phyloP scores from a whole-genome alignment of 2,888 invertebrate genomes.

The Melitaea athalia region DNA sequence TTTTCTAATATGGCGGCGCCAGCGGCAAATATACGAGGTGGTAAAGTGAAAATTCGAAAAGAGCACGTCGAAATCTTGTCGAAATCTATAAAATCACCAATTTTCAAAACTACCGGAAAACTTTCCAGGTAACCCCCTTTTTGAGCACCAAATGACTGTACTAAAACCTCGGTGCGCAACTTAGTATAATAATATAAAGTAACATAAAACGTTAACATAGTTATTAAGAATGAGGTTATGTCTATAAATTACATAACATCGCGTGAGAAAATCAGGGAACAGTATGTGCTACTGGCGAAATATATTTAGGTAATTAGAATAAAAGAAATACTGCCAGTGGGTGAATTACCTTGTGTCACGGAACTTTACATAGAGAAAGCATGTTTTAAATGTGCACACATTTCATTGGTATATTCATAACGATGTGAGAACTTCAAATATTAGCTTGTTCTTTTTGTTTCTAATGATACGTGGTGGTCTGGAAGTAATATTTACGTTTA shows the following conservation, averaged over 20 bases:
- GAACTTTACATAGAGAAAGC: constrained; percentile 21
- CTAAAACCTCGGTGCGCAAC: too few relatives aligned
- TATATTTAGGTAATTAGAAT: constrained; percentile 23
- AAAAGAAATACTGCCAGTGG: constrained; percentile 22
- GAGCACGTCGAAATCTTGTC: too few relatives aligned
- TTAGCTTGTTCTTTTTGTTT: constrained; percentile 2
- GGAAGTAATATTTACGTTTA: not conserved
- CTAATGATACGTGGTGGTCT: not conserved
- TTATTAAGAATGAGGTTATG: constrained; percentile 17
- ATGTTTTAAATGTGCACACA: constrained; percentile 6
- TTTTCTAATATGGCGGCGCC: too few relatives aligned
- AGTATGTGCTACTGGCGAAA: constrained; percentile 10
- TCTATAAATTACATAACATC: constrained; percentile 29
- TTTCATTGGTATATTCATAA: constrained; percentile 9
- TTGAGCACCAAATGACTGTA: too few relatives aligned
- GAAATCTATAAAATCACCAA: too few relatives aligned
- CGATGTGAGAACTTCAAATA: constrained; percentile 26
- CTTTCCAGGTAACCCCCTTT: too few relatives aligned
- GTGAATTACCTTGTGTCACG: constrained; percentile 29
- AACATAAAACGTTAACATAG: constrained; percentile 4
- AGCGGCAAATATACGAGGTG: too few relatives aligned
- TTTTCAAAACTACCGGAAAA: too few relatives aligned
- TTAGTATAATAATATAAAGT: not conserved
- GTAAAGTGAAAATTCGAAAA: too few relatives aligned
- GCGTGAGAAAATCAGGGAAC: constrained; percentile 34